Evolutionary conservation across 92 coral and sea anemone genomes (phyloP).

Genomic region (Pocillopora meandrina): DNA sequence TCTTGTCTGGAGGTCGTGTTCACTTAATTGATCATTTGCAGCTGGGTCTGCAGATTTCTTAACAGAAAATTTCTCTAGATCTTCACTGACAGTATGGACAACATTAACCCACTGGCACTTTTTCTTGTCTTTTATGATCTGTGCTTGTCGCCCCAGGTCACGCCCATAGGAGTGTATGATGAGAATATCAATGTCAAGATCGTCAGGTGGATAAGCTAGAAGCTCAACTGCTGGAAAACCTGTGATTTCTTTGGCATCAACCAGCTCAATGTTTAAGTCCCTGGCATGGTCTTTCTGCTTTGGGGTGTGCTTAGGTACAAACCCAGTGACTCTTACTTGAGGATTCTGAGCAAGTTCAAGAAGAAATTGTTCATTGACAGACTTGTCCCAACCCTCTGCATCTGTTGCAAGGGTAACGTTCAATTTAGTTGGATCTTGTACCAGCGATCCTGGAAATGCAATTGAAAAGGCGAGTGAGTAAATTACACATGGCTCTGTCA

Average conservation of each 20-base stretch:
- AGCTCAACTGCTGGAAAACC: slow-evolving; percentile 22
- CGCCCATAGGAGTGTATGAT: slow-evolving; percentile 37
- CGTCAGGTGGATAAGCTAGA: slow-evolving; percentile 39
- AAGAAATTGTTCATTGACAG: slow-evolving; percentile 28
- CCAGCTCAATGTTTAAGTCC: slow-evolving; percentile 4
- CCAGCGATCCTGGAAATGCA: not conserved
- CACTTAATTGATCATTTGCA: not conserved
- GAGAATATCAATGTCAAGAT: slow-evolving; percentile 25
- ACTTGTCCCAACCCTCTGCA: slow-evolving; percentile 35
- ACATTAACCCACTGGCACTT: slow-evolving; percentile 40
- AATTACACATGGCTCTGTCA: no score
- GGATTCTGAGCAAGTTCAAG: slow-evolving; percentile 11
- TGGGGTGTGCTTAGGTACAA: slow-evolving; percentile 23
- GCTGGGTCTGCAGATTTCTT: not conserved
- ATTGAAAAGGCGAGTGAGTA: no score
- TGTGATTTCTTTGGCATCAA: slow-evolving; percentile 21
- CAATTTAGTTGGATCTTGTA: not conserved
- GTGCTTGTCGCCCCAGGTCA: slow-evolving; percentile 39
- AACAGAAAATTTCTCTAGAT: slow-evolving; percentile 16
- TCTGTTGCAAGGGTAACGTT: slow-evolving; percentile 25
- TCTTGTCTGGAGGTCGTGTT: slow-evolving; percentile 20
- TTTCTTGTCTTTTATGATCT: slow-evolving; percentile 10
- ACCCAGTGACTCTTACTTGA: slow-evolving; percentile 21
- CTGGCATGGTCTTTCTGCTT: slow-evolving; percentile 31
- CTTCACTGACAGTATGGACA: slow-evolving; percentile 35